These are phyloP conservation scores for Megalopta genalis DNA, from an alignment of 1,140 invertebrate species.

Conservation along the genomic window DNA sequence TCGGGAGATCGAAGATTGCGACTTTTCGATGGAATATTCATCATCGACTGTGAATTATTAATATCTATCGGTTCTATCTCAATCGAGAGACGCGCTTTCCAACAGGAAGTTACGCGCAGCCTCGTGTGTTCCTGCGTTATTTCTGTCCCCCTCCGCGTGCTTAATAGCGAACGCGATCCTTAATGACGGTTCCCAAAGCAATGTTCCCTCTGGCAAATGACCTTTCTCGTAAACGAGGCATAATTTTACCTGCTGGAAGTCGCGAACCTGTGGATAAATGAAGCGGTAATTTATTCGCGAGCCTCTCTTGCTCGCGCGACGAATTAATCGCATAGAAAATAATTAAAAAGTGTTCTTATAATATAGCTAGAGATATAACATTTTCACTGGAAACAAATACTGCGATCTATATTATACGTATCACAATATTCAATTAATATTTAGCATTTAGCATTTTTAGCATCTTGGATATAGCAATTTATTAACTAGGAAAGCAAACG, in stretches of 20 bases:
- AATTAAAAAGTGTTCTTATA: neutral
- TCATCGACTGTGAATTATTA: neutral
- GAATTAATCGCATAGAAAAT: neutral
- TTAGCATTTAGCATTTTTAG: no score
- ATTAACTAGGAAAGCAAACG: no score
- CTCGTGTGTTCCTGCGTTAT: conserved; percentile 12
- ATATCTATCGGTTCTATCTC: neutral
- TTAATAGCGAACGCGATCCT: conserved; percentile 38
- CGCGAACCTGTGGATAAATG: neutral
- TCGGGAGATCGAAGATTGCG: no score
- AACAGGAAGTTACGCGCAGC: neutral
- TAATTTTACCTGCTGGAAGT: conserved; percentile 16
- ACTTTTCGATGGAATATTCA: neutral
- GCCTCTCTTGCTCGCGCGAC: neutral
- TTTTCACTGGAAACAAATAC: neutral
- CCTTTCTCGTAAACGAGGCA: conserved; percentile 33
- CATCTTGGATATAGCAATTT: no score
- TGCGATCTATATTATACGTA: neutral
- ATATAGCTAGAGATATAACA: no score
- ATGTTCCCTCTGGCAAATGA: conserved; percentile 34
- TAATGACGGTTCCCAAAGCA: conserved; percentile 36
- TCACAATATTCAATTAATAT: no score
- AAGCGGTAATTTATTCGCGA: conserved; percentile 16
- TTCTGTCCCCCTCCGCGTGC: conserved; percentile 16
- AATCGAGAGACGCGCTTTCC: neutral